Percentiles rank a stretch among this genome's conserved stretches.
phyloP scores from a whole-genome alignment of 2,113 vertebrate genomes.

The Centropristis striata region DNA sequence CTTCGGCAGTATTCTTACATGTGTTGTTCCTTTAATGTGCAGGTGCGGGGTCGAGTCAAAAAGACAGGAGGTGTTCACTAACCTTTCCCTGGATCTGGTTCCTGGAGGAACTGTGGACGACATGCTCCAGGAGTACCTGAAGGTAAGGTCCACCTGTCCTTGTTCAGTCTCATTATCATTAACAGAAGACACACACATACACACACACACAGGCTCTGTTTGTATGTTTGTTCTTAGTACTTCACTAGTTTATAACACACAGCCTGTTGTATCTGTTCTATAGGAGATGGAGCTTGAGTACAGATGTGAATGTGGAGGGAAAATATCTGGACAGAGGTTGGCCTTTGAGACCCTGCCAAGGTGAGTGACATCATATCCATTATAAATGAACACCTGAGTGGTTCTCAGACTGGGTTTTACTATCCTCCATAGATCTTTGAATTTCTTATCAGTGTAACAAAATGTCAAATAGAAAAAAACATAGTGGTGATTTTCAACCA shows the following conservation, averaged over 20 bases:
- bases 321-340: not conserved
- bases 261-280: slow-evolving; percentile 4
- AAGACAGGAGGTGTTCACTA: slow-evolving; percentile 33
- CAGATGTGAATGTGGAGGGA: not conserved
- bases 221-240: too few species aligned
- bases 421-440: not conserved
- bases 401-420: not conserved
- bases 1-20: not conserved
- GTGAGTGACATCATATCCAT: not conserved
- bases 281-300: not conserved
- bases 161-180: too few species aligned
- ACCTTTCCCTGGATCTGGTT: slow-evolving; percentile 20
- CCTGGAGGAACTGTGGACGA: slow-evolving; percentile 7
- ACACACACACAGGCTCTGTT: too few species aligned
- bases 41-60: too few species aligned
- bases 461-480: too few species aligned
- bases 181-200: too few species aligned
- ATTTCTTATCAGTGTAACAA: too few species aligned
- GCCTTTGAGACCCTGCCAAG: not conserved
- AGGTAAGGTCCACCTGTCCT: not conserved
- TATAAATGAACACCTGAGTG: not conserved
- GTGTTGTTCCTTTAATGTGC: not conserved
- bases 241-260: not conserved
- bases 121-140: slow-evolving; percentile 14
- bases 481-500: too few species aligned